phyloP scores from a whole-genome alignment of 2,888 invertebrate genomes.

The Chironomus riparius region DNA sequence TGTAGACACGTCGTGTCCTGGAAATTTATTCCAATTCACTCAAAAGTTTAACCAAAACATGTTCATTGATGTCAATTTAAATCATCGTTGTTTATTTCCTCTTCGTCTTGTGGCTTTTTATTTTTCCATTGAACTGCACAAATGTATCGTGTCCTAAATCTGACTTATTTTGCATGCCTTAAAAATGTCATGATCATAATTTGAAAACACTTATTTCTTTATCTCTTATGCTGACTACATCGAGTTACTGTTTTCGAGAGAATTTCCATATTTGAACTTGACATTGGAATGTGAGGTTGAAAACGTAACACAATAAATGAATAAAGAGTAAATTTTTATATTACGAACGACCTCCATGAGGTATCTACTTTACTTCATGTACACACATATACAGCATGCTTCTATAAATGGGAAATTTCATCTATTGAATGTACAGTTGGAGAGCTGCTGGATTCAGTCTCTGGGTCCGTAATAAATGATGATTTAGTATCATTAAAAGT shows the following conservation, averaged over 20 bases:
- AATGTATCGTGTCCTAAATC: background rate
- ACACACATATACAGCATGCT: background rate
- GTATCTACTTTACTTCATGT: background rate
- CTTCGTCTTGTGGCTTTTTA: background rate
- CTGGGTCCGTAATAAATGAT: too few species aligned
- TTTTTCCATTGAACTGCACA: background rate
- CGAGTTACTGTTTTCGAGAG: background rate
- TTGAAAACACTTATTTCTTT: background rate
- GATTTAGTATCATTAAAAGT: too few species aligned
- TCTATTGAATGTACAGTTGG: background rate
- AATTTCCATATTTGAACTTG: slow-evolving; percentile 24
- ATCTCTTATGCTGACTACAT: background rate
- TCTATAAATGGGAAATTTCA: background rate
- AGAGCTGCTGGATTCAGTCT: too few species aligned
- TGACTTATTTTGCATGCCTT: background rate
- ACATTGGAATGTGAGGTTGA: slow-evolving; percentile 11
- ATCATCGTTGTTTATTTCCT: background rate
- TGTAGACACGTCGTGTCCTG: too few species aligned
- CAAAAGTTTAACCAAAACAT: too few species aligned
- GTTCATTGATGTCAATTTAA: background rate
- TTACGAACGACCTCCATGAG: background rate
- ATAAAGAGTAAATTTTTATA: background rate
- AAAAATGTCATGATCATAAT: background rate
- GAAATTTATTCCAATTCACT: too few species aligned
- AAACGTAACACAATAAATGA: background rate